Evolutionary conservation across 2,113 vertebrate species (phyloP).

Genomic region (Mystacornis crossleyi): DNA sequence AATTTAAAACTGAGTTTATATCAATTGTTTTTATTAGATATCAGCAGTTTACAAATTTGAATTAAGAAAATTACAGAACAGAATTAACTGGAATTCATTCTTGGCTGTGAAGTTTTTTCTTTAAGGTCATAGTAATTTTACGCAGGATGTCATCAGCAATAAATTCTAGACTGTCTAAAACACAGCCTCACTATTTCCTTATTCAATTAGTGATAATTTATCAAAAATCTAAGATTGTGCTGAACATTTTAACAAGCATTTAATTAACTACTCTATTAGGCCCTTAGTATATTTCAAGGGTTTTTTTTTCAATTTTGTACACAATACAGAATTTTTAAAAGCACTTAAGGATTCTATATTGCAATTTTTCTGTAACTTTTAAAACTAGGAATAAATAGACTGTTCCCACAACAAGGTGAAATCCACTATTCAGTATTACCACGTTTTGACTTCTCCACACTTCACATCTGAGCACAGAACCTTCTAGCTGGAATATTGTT

Average conservation of each 20-base stretch:
- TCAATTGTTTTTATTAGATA: slow-evolving; percentile 60
- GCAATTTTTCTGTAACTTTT: neutral
- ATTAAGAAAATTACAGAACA: slow-evolving; percentile 60
- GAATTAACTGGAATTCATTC: slow-evolving; percentile 30
- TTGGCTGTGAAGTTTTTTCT: neutral
- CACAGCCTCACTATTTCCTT: slow-evolving; percentile 60
- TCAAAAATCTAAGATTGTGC: slow-evolving; percentile 57
- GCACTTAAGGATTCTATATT: slow-evolving; percentile 20
- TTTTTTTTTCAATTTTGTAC: neutral
- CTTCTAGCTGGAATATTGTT: neutral
- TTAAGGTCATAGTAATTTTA: slow-evolving; percentile 21
- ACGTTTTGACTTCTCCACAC: neutral
- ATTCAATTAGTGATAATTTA: slow-evolving; percentile 35
- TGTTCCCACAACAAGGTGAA: neutral
- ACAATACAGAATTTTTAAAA: neutral
- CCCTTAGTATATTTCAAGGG: neutral
- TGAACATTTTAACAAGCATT: slow-evolving; percentile 44
- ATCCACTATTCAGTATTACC: neutral
- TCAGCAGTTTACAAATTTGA: slow-evolving; percentile 60
- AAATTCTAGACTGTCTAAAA: slow-evolving; percentile 73
- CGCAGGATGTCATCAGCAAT: slow-evolving; percentile 25
- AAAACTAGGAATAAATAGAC: slow-evolving; percentile 41
- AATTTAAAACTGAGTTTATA: slow-evolving; percentile 9
- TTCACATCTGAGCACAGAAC: neutral
- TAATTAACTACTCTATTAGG: neutral